Base-by-base conservation (phyloP, 2,888 invertebrate species). In the Antheraea assamensis region DNA sequence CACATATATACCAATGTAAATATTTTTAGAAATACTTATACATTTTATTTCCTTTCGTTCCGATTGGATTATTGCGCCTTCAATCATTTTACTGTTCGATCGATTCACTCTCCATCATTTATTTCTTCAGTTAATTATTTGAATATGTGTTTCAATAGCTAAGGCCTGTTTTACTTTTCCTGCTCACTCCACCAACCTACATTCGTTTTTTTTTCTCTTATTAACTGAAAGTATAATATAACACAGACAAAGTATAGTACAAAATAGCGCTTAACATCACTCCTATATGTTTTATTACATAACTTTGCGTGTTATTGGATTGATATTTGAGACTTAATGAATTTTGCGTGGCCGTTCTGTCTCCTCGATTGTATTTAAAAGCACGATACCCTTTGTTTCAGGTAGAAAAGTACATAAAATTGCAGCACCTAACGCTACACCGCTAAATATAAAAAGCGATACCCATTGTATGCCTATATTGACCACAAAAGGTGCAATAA, bases 401-500 rank as follows among this genome's bases (percentile, higher is more conserved):
- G 93, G 92, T 55, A 93, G 83, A 24, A 92, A 89, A 75, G 79
- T 85, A 77, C 92, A 92, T 47, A 92, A 82, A 70, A 89, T 76
- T 31, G 88, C 92, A 8, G 92, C 92, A 68, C 78, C 79, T 19
- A 92, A 84, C 8, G 92, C 89, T 75, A 91, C 78, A 5, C 81
- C 75, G 77, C 91, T 90, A 75, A 94, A 94, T 83, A 92, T 88
- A 58, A 87, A 75, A 72, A 93, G 88, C 13, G 94, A 92, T 1
- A 85, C 84, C 92, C 92, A 92, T 79, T 93, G 90, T 49, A 87
- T 80, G 15, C 87, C 92, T 75, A 93, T 90, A 77, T 96, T 95
- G 0, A 96, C 96, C 1, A 97, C 95, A 86, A 96, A 97, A 0
- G 97, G 96, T 8, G 97, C 96, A 30, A 96, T 83, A 84, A 97